A percentile compares a stretch with the other conserved stretches of the same genome.
phyloP scores from a whole-genome alignment of 2,797 vertebrate species.

The Spinus pinus region DNA sequence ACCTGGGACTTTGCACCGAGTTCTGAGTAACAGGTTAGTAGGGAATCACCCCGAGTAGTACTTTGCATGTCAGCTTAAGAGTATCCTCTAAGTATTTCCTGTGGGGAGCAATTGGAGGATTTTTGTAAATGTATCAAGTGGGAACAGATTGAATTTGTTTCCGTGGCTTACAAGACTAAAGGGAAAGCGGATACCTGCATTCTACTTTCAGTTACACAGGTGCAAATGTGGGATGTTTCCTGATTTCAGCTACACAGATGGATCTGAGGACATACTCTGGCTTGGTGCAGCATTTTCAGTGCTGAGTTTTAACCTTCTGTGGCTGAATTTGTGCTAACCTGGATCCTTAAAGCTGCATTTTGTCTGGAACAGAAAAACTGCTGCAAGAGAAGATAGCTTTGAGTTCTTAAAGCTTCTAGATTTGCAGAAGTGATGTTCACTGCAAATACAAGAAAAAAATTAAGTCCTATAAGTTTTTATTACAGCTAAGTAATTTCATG shows the following conservation, averaged over 20 bases:
- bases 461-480: not conserved
- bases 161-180: not conserved
- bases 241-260: not conserved
- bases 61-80: not conserved
- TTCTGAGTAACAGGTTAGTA: not conserved
- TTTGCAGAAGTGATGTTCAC: not conserved
- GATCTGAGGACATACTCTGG: not conserved
- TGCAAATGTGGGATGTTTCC: not conserved
- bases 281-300: not conserved
- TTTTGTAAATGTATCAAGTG: slow-evolving; percentile 60
- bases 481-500: not conserved
- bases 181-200: not conserved
- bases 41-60: not conserved
- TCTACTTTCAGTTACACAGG: not conserved
- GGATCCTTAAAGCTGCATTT: not conserved
- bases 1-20: not conserved
- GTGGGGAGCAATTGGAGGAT: slow-evolving; percentile 37
- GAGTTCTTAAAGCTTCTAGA: not conserved
- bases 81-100: slow-evolving; percentile 2
- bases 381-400: not conserved
- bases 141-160: slow-evolving; percentile 51
- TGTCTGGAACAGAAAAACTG: not conserved
- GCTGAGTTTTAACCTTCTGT: not conserved
- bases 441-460: not conserved
- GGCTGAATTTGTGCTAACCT: not conserved